These are phyloP conservation scores for Linurgus olivaceus DNA, from an alignment of 2,797 vertebrate genomes.

Conservation along the genomic window DNA sequence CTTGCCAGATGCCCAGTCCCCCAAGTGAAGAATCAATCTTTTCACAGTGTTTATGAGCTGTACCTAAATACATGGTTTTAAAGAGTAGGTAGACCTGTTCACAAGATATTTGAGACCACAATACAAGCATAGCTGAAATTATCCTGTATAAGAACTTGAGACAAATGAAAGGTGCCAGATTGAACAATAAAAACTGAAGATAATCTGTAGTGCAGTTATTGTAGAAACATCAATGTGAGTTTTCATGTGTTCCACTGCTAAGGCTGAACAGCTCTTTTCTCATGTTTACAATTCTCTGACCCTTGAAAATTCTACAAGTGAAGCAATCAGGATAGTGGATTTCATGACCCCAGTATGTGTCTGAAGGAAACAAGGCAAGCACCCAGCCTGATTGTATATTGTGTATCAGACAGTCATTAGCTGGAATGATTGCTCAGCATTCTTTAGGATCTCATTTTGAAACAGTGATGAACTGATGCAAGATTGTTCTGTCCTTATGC, in stretches of 20 bases:
- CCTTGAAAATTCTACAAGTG: slow-evolving; percentile 3
- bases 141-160: background rate
- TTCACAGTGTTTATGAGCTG: background rate
- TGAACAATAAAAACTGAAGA: background rate
- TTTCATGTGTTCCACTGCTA: background rate
- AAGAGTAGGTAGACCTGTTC: background rate
- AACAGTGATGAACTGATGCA: background rate
- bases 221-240: background rate
- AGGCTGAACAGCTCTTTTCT: background rate
- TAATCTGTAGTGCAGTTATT: background rate
- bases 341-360: background rate
- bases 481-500: background rate
- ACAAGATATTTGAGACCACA: background rate
- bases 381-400: background rate
- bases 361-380: slow-evolving; percentile 1
- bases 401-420: background rate
- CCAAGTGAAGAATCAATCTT: background rate
- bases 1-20: background rate
- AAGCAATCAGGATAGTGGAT: background rate
- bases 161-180: background rate
- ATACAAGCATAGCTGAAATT: background rate
- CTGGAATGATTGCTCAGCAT: slow-evolving; percentile 7
- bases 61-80: background rate
- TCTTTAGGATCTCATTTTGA: slow-evolving; percentile 13
- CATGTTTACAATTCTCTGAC: background rate